These are phyloP conservation scores for Myotis findleyi DNA, from an alignment of 2,797 vertebrate genomes.

Conservation along the genomic window DNA sequence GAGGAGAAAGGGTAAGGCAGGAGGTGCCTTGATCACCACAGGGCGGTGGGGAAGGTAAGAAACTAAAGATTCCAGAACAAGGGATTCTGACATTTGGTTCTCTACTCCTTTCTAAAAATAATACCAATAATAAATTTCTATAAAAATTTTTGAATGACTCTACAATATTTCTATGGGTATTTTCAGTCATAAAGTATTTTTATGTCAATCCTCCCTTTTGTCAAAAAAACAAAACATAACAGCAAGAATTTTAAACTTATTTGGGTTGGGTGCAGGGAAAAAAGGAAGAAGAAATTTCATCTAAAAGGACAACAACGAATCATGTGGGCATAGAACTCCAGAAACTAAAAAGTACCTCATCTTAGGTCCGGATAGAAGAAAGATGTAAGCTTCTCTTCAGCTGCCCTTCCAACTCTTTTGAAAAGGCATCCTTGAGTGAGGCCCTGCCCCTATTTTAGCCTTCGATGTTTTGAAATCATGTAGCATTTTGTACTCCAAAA, in stretches of 20 bases:
- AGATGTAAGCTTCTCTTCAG: background rate
- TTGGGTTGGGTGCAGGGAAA: background rate
- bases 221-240: background rate
- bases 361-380: background rate
- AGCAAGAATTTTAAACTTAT: constrained; percentile 1
- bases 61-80: background rate
- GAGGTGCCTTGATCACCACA: background rate
- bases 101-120: background rate
- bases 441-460: background rate
- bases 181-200: background rate
- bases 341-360: background rate
- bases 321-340: background rate
- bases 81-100: background rate
- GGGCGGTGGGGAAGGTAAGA: too few species aligned
- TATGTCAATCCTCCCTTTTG: background rate
- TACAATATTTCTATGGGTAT: background rate
- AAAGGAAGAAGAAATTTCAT: background rate
- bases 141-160: background rate
- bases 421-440: background rate
- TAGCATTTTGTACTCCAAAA: background rate
- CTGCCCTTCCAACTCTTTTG: background rate
- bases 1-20: background rate
- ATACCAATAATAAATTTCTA: background rate
- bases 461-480: background rate
- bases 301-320: background rate